phyloP scores from a whole-genome alignment of 2,113 vertebrate species.

The Chascanopsetta lugubris region DNA sequence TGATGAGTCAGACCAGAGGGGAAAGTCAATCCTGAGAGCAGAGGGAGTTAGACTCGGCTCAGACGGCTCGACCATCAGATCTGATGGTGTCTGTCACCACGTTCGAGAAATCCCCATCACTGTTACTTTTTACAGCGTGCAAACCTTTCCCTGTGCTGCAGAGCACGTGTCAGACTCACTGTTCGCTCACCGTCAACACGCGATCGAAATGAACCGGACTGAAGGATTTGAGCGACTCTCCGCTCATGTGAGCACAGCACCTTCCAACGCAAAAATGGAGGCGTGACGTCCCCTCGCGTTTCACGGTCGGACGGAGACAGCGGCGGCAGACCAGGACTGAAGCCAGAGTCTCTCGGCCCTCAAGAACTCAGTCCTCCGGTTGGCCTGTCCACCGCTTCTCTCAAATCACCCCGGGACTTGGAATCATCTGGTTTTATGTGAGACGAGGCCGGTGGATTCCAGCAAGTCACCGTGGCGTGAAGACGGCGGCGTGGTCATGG shows the following conservation, averaged over 20 bases:
- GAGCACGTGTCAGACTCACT: not conserved
- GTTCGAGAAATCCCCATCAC: too few species aligned
- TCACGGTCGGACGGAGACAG: slow-evolving; percentile 24
- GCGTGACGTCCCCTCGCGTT: slow-evolving; percentile 17
- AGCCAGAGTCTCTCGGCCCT: too few species aligned
- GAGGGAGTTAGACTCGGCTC: too few species aligned
- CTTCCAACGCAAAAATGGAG: slow-evolving; percentile 21
- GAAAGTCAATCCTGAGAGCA: too few species aligned
- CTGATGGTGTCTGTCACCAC: not conserved
- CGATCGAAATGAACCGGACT: too few species aligned
- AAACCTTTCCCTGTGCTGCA: not conserved
- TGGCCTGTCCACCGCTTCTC: not conserved
- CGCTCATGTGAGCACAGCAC: not conserved
- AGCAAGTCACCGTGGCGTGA: slow-evolving; percentile 34
- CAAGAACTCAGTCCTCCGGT: slow-evolving; percentile 9
- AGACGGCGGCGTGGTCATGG: too few species aligned
- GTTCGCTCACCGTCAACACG: not conserved
- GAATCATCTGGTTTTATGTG: slow-evolving; percentile 30
- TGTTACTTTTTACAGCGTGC: too few species aligned
- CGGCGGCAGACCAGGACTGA: too few species aligned
- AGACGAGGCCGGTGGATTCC: slow-evolving; percentile 29
- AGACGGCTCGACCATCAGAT: too few species aligned
- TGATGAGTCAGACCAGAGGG: too few species aligned
- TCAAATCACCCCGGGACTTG: slow-evolving; percentile 9
- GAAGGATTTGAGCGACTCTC: too few species aligned